A percentile compares a stretch with the other conserved stretches of the same genome.
These are phyloP conservation scores for Rhegmatorhina hoffmannsi DNA, from an alignment of 2,113 vertebrate species.

Conservation along the genomic window DNA sequence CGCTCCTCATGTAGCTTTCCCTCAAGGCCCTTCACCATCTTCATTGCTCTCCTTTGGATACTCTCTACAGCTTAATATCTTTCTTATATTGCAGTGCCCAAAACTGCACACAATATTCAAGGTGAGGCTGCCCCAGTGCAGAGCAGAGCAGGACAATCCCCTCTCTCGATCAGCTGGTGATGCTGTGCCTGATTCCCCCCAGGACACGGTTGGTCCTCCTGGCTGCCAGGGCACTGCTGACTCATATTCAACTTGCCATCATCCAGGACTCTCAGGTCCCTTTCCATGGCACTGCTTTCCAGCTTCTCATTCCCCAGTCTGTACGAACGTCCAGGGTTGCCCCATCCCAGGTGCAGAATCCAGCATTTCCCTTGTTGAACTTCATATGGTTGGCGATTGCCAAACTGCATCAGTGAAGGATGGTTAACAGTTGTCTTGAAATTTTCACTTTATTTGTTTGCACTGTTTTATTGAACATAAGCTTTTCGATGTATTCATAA, in stretches of 20 bases:
- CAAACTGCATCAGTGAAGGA: background rate
- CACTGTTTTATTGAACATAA: background rate
- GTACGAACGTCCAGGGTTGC: background rate
- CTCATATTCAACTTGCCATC: background rate
- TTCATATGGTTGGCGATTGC: background rate
- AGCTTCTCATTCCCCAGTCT: background rate
- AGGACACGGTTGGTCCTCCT: background rate
- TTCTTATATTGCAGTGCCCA: background rate
- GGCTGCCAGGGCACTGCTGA: background rate
- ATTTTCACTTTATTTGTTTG: background rate
- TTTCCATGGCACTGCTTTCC: background rate
- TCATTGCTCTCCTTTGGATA: background rate
- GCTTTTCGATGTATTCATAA: background rate
- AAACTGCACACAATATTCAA: background rate
- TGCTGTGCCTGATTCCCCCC: background rate
- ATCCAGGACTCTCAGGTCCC: background rate
- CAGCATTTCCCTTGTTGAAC: background rate
- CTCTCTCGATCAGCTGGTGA: background rate
- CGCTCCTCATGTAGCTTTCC: background rate
- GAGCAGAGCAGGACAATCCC: background rate
- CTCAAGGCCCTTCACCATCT: background rate
- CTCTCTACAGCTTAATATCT: background rate
- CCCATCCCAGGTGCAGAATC: background rate
- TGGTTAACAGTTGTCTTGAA: background rate
- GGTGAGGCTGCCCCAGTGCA: background rate